Conservation (phyloP, 2,797 vertebrate genomes). For the Schizothorax lantsangensis region DNA sequence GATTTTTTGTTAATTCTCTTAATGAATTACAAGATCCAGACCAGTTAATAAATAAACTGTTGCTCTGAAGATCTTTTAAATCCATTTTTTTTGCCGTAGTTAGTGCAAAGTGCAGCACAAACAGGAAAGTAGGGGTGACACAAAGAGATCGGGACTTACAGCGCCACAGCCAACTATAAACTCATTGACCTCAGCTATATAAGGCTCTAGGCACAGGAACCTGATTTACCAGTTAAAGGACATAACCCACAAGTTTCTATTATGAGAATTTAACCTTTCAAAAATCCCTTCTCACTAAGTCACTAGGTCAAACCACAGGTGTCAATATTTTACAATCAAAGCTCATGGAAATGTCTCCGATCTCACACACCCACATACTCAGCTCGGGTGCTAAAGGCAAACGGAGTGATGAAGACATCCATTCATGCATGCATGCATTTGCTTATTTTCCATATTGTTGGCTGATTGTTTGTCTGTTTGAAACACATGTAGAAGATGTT, state of each 20-base stretch:
- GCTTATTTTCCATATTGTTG: not conserved
- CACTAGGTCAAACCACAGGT: slow-evolving; percentile 23
- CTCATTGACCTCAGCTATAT: not conserved
- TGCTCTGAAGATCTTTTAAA: not conserved
- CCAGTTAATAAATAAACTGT: not conserved
- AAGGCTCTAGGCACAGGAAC: not conserved
- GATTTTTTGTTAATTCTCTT: not conserved
- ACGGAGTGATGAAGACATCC: not conserved
- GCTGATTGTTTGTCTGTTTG: not conserved
- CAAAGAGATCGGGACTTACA: not conserved
- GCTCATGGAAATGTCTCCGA: slow-evolving; percentile 1
- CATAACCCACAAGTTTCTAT: not conserved
- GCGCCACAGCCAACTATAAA: not conserved
- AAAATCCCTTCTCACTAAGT: not conserved
- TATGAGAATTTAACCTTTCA: not conserved
- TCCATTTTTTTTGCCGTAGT: not conserved
- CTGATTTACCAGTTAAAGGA: not conserved
- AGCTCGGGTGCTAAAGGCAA: not conserved
- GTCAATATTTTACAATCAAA: not conserved
- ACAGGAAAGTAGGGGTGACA: not conserved
- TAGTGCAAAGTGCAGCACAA: not conserved
- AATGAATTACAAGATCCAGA: not conserved
- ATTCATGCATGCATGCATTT: slow-evolving; percentile 2
- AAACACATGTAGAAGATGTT: not conserved
- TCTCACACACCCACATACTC: not conserved